phyloP scores from a whole-genome alignment of 2,113 vertebrate genomes.

The Alethe castanea region DNA sequence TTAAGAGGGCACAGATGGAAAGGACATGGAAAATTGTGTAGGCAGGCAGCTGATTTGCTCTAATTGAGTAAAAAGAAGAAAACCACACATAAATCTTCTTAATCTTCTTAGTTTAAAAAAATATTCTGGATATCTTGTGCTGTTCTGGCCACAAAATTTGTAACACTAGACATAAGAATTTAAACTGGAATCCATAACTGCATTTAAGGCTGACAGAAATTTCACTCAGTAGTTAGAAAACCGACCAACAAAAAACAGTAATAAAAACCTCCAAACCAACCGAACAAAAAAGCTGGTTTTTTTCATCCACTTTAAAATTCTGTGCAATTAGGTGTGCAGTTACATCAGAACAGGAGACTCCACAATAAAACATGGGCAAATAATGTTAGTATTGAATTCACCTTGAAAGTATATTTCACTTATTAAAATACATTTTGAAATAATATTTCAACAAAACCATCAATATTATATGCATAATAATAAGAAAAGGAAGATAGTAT shows the following conservation, averaged over 20 bases:
- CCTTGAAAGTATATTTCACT: neutral
- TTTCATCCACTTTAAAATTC: neutral
- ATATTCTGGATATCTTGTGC: neutral
- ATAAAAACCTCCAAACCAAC: fast-evolving
- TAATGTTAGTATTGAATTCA: neutral
- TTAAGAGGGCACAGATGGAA: fast-evolving
- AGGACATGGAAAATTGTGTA: neutral
- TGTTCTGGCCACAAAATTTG: neutral
- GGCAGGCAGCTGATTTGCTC: neutral
- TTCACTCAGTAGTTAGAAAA: neutral
- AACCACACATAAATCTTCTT: neutral
- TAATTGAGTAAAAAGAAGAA: neutral
- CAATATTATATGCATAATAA: neutral
- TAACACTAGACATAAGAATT: neutral
- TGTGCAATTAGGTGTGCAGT: neutral
- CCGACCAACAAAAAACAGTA: fast-evolving
- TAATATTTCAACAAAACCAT: neutral
- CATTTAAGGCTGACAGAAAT: neutral
- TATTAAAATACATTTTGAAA: neutral
- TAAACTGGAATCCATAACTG: neutral
- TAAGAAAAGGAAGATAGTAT: neutral
- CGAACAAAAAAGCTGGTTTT: neutral
- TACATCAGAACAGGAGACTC: neutral
- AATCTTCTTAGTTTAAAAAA: neutral
- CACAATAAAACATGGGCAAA: neutral